phyloP scores from a whole-genome alignment of 2,888 invertebrate genomes.

The Hypolimnas misippus region DNA sequence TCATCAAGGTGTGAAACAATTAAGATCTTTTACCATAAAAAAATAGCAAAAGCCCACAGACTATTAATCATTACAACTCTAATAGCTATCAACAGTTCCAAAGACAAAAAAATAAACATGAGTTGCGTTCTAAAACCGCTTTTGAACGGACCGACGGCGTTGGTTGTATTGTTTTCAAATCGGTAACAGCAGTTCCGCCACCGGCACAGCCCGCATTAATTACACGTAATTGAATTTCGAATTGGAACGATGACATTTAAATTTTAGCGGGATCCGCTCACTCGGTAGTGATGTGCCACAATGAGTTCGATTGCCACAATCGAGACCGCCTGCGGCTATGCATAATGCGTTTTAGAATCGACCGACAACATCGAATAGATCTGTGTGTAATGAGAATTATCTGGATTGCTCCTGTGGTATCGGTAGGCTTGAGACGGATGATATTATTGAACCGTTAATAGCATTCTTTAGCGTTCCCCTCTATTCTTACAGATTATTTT shows the following conservation, averaged over 20 bases:
- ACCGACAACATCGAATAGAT: conserved; percentile 76
- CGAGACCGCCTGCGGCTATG: conserved; percentile 74
- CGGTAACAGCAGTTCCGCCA: conserved; percentile 75
- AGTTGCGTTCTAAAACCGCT: conserved; percentile 64
- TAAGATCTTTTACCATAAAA: conserved; percentile 44
- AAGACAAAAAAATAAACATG: conserved; percentile 58
- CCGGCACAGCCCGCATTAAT: conserved; percentile 82
- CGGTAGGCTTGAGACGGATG: conserved; percentile 63
- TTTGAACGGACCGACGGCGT: conserved; percentile 66
- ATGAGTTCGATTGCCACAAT: conserved; percentile 72
- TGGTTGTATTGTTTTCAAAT: conserved; percentile 75
- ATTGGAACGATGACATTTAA: conserved; percentile 87
- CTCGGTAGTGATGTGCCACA: conserved; percentile 77
- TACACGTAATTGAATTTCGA: conserved; percentile 87
- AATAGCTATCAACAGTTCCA: conserved; percentile 55
- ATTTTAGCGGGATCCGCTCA: conserved; percentile 77
- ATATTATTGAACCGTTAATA: conserved; percentile 74
- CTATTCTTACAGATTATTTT: conserved; percentile 74
- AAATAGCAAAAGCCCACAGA: conserved; percentile 35
- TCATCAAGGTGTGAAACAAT: conserved; percentile 40
- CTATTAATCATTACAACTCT: conserved; percentile 49
- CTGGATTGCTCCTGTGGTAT: conserved; percentile 80
- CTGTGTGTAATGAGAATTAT: conserved; percentile 84
- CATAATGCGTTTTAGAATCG: conserved; percentile 77
- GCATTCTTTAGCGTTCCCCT: conserved; percentile 73